Percentiles rank a stretch among this genome's conserved stretches.
These are phyloP conservation scores for Hemicordylus capensis DNA, from an alignment of 2,113 vertebrate genomes.

Conservation along the genomic window DNA sequence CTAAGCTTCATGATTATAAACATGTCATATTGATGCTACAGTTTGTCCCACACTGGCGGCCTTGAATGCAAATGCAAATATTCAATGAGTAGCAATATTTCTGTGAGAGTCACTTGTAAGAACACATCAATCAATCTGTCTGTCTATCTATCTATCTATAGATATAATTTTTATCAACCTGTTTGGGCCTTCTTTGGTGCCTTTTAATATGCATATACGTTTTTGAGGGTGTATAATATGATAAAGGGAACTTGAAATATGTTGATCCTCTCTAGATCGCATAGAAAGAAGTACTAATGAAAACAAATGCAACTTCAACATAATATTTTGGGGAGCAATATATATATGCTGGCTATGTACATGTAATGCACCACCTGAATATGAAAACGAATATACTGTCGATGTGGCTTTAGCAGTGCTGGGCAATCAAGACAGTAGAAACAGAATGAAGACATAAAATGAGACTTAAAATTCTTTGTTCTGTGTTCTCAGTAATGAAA, in stretches of 20 bases:
- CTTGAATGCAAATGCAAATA: not conserved
- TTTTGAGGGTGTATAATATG: not conserved
- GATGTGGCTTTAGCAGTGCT: conserved; percentile 13
- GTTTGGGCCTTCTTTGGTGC: not conserved
- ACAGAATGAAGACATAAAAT: conserved; percentile 3
- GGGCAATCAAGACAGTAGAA: conserved; percentile 2
- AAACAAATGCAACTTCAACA: not conserved
- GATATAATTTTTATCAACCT: not conserved
- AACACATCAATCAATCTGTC: not conserved
- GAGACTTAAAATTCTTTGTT: not conserved
- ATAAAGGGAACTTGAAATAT: conserved; percentile 1
- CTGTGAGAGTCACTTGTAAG: not conserved
- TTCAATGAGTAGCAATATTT: not conserved
- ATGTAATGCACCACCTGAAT: not conserved
- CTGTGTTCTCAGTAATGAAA: not conserved
- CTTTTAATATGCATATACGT: not conserved
- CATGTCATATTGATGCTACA: not conserved
- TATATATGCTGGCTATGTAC: not conserved
- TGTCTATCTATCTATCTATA: no score
- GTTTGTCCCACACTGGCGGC: not conserved
- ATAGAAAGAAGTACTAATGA: not conserved
- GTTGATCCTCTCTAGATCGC: not conserved
- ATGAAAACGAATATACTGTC: conserved; percentile 32
- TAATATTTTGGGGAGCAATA: not conserved
- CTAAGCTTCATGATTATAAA: conserved; percentile 19